Conservation (phyloP, 2,888 invertebrate species). For the Drymonia ruficornis region DNA sequence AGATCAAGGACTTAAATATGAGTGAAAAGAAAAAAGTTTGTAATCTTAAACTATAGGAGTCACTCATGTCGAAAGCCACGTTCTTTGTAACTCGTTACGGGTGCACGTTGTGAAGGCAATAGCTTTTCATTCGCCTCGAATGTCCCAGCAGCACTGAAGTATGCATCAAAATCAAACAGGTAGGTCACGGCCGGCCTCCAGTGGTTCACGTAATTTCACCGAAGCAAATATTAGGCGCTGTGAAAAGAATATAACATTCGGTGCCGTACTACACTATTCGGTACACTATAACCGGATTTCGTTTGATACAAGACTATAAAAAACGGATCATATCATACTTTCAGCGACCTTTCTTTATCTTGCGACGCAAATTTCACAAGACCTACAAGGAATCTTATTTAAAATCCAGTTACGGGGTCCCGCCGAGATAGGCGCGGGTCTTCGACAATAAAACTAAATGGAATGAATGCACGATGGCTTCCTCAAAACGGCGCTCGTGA, state of each 20-base stretch:
- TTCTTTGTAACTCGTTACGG: slow-evolving; percentile 31
- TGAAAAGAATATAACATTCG: slow-evolving; percentile 68
- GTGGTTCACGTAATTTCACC: slow-evolving; percentile 75
- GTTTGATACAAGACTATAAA: slow-evolving; percentile 66
- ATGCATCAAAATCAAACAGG: slow-evolving; percentile 83
- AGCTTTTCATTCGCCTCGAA: slow-evolving; percentile 56
- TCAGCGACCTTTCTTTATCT: slow-evolving; percentile 82
- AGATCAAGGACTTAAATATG: too few relatives aligned
- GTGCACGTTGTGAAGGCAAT: slow-evolving; percentile 40
- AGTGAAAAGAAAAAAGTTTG: too few relatives aligned
- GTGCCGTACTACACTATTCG: slow-evolving; percentile 49
- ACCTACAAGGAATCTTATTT: slow-evolving; percentile 80
- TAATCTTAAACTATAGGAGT: too few relatives aligned
- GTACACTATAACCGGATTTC: slow-evolving; percentile 56
- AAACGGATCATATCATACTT: slow-evolving; percentile 72
- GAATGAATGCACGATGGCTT: slow-evolving; percentile 82
- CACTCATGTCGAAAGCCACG: too few relatives aligned
- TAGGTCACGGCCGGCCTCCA: slow-evolving; percentile 59
- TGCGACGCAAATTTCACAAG: slow-evolving; percentile 79
- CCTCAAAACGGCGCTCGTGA: slow-evolving; percentile 70
- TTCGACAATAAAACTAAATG: slow-evolving; percentile 84
- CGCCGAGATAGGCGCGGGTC: slow-evolving; percentile 81
- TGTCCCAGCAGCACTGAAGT: slow-evolving; percentile 64
- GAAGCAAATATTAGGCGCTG: slow-evolving; percentile 77
- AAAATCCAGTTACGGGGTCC: slow-evolving; percentile 81